Base-by-base conservation (phyloP, 2,797 vertebrate species). In the Decapterus maruadsi region DNA sequence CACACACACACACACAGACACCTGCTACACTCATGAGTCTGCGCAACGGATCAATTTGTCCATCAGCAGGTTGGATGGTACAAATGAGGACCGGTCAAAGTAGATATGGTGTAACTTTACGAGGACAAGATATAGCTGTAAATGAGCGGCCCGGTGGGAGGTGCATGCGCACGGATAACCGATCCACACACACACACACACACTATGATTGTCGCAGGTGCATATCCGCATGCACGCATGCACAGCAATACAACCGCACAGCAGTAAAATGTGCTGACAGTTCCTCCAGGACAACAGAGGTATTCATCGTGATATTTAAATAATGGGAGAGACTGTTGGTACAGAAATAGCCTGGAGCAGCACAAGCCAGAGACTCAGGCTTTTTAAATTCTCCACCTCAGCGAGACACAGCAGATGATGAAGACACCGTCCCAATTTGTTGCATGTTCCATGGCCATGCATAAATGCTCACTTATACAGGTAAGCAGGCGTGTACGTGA, bases 301-400 rank as follows among this genome's bases (percentile, higher is more conserved):
- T 81, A 82, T 83, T 87, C 82, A 75, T 76, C 78, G 77, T 70
- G 73, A 83, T 88, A 89, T 90, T 92, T 84, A 88, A 94, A 93
- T 93, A 90, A 92, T 91, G 85, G 82, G 72, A 77, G 81, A 86
- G 87, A 83, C 83, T 67, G 84, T 81, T 75, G 68, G 85, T 87
- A 83, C 86, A 92, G 82, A 87, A 93, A 93, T 83, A 91, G 92
- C 92, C 91, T 6, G 8, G 38, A 87, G 93, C 85, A 57, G 85
- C n/a, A 46, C 26, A 2, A 85, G 86, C 42, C 60, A 43, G 20
- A 80, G 60, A 71, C 61, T 68, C 60, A 1, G 56, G 65, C 61
- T 65, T 71, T 87, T 86, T 81, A 70, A 81, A 87, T 80, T 82
- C 57, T 70, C 54, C 63, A 79, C 64, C 78, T 71, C 69, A 40